These are phyloP conservation scores for Lerista edwardsae DNA, from an alignment of 2,797 vertebrate species.

Conservation along the genomic window DNA sequence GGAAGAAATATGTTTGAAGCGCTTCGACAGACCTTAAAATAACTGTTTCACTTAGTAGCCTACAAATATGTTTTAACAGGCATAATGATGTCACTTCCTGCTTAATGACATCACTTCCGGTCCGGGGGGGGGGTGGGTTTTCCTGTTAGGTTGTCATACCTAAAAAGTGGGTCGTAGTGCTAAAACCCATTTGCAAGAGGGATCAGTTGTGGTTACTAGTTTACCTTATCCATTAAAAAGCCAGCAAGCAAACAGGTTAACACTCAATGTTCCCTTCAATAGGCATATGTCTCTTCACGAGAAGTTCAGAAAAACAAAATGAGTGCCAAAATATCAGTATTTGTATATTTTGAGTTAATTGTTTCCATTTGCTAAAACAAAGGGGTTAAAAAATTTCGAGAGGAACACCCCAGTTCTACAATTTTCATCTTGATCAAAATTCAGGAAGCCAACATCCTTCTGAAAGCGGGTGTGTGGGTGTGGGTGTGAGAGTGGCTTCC, in stretches of 20 bases:
- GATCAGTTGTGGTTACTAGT: not conserved
- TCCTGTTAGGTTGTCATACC: no score
- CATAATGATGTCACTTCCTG: no score
- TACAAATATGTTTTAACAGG: no score
- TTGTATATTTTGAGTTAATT: not conserved
- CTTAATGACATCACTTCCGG: no score
- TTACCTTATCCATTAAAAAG: not conserved
- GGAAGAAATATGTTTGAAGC: no score
- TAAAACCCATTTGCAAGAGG: no score
- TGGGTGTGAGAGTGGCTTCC: not conserved
- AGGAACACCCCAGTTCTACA: not conserved
- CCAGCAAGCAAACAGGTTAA: not conserved
- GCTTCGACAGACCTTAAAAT: no score
- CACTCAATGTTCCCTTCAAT: not conserved
- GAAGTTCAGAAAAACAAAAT: constrained; percentile 25
- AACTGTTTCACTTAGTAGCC: no score
- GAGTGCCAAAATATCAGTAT: not conserved
- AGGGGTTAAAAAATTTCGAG: not conserved
- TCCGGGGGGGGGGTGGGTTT: no score
- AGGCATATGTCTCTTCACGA: not conserved
- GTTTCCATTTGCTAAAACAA: not conserved
- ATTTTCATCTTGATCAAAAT: constrained; percentile 3
- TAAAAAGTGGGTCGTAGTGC: no score
- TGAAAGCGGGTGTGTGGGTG: constrained; percentile 5
- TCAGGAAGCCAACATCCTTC: not conserved